Evolutionary conservation across 92 coral and sea anemone genomes (phyloP).

Genomic region (Meandrina meandrites): DNA sequence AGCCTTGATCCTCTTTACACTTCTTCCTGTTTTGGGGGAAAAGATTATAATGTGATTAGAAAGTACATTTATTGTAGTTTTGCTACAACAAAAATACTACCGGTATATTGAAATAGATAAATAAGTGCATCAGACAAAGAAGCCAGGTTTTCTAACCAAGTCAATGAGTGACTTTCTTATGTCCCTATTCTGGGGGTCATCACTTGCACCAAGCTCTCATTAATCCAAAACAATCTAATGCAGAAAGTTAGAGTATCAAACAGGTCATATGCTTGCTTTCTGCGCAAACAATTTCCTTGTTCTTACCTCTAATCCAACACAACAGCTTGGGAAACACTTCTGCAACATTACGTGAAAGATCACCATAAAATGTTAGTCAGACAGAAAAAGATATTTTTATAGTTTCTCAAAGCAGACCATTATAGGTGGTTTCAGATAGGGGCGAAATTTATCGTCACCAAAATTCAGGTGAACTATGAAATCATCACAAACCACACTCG

Average conservation of each 20-base stretch:
- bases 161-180: slow-evolving; percentile 52
- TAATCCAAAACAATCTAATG: not conserved
- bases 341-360: not conserved
- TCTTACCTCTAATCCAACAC: not conserved
- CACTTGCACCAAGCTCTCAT: slow-evolving; percentile 21
- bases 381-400: not conserved
- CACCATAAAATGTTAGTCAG: not conserved
- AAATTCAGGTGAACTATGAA: slow-evolving; percentile 81
- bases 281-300: not conserved
- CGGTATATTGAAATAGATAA: too few species aligned
- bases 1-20: too few species aligned
- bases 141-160: slow-evolving; percentile 71
- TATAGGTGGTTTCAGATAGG: slow-evolving; percentile 78
- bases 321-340: not conserved
- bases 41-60: too few species aligned
- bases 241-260: not conserved
- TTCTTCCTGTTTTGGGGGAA: too few species aligned
- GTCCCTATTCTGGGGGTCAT: slow-evolving; percentile 83
- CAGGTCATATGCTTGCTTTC: not conserved
- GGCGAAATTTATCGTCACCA: slow-evolving; percentile 84
- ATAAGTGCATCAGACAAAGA: slow-evolving; percentile 62
- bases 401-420: not conserved
- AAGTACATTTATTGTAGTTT: too few species aligned
- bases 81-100: too few species aligned
- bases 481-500: slow-evolving; percentile 55